These are phyloP conservation scores for Heliconius ethilla DNA, from an alignment of 2,888 invertebrate genomes.

Conservation along the genomic window DNA sequence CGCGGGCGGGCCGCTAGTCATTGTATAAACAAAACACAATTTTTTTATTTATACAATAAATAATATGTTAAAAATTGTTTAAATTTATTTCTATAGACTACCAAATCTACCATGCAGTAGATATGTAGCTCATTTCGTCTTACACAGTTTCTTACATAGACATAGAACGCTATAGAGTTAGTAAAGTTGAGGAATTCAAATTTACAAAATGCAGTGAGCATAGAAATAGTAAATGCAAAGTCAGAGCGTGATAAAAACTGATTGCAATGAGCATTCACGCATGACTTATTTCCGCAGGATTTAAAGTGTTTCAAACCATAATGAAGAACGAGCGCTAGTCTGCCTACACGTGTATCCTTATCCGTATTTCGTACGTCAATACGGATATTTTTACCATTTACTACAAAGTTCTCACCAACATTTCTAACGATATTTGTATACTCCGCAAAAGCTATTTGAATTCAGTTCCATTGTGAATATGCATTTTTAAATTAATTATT, in stretches of 20 bases:
- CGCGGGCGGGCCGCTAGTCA: too few relatives aligned
- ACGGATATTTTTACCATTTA: constrained; percentile 14
- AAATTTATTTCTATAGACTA: too few relatives aligned
- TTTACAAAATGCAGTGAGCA: constrained; percentile 9
- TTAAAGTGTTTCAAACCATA: constrained; percentile 22
- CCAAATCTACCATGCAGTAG: too few relatives aligned
- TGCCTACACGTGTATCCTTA: constrained; percentile 14
- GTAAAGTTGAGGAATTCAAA: background rate
- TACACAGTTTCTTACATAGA: too few relatives aligned
- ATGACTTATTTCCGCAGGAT: constrained; percentile 25
- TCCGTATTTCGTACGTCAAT: background rate
- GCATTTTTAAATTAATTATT: background rate
- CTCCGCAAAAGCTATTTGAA: background rate
- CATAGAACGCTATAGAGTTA: too few relatives aligned
- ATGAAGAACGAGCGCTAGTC: constrained; percentile 28
- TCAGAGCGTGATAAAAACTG: constrained; percentile 20
- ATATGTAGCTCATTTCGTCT: too few relatives aligned
- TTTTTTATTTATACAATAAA: too few relatives aligned
- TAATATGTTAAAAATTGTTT: too few relatives aligned
- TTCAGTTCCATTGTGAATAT: background rate
- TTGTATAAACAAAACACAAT: too few relatives aligned
- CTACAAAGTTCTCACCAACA: background rate
- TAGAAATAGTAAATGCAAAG: constrained; percentile 16
- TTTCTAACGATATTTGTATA: constrained; percentile 9
- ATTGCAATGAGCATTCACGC: constrained; percentile 26